Conservation (phyloP, 2,888 invertebrate species). For the Lymantria dispar region DNA sequence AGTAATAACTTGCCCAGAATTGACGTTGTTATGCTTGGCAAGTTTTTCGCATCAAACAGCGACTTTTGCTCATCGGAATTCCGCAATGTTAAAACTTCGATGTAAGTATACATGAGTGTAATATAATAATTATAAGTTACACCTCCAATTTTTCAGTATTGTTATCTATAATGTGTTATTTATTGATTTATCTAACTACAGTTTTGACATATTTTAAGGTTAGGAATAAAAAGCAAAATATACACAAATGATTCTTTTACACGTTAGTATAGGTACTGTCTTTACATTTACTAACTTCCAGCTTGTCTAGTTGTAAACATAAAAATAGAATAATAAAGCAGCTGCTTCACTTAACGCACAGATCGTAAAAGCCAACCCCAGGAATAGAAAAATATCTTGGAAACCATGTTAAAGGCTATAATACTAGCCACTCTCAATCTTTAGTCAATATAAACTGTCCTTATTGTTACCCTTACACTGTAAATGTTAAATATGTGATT, state of each 20-base stretch:
- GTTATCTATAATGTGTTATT: not conserved
- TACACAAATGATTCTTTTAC: not conserved
- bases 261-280: not conserved
- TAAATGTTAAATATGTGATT: not conserved
- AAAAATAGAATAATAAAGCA: no score
- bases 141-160: not conserved
- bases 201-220: not conserved
- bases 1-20: constrained; percentile 16
- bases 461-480: not conserved
- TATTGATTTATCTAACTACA: not conserved
- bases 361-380: no score
- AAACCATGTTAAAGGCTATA: no score
- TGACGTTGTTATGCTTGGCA: constrained; percentile 20
- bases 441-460: not conserved
- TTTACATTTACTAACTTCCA: not conserved
- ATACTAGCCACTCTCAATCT: not conserved
- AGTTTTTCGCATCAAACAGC: constrained; percentile 18
- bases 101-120: constrained; percentile 13
- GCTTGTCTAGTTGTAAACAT: no score
- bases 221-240: not conserved
- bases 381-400: no score
- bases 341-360: no score
- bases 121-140: not conserved
- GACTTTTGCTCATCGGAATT: constrained; percentile 24
- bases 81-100: constrained; percentile 22